These are phyloP conservation scores for Pantala flavescens DNA, from an alignment of 1,140 invertebrate species.

Conservation along the genomic window DNA sequence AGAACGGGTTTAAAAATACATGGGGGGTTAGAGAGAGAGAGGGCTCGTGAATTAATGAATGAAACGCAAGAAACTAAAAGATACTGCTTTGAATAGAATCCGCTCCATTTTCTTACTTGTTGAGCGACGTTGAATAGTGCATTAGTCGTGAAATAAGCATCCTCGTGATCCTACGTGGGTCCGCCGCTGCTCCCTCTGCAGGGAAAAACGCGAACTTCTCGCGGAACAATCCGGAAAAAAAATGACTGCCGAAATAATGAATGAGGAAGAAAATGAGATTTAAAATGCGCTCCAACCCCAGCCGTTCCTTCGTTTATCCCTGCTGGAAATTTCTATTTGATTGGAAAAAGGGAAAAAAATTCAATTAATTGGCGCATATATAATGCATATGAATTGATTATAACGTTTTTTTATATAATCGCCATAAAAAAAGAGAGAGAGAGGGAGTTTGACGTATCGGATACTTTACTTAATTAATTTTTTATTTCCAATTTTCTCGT, in stretches of 20 bases:
- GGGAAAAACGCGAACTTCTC: neutral
- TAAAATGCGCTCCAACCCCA: neutral
- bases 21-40: neutral
- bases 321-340: neutral
- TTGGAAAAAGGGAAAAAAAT: neutral
- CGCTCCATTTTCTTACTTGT: conserved; percentile 5
- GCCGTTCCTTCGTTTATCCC: neutral
- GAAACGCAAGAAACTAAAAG: neutral
- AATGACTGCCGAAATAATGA: neutral
- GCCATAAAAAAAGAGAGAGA: neutral
- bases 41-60: neutral
- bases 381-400: conserved; percentile 8
- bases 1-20: conserved; percentile 10
- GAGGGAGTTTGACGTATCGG: neutral
- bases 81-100: neutral
- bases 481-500: conserved; percentile 1
- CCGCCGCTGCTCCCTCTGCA: neutral
- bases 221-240: conserved; percentile 1
- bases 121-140: neutral
- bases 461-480: conserved; percentile 11
- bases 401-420: neutral
- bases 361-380: conserved; percentile 7
- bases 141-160: conserved; percentile 9
- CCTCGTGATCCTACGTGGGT: neutral
- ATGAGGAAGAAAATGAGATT: conserved; percentile 10